These are phyloP conservation scores for Manduca sexta DNA, from an alignment of 1,140 invertebrate genomes.

Conservation along the genomic window DNA sequence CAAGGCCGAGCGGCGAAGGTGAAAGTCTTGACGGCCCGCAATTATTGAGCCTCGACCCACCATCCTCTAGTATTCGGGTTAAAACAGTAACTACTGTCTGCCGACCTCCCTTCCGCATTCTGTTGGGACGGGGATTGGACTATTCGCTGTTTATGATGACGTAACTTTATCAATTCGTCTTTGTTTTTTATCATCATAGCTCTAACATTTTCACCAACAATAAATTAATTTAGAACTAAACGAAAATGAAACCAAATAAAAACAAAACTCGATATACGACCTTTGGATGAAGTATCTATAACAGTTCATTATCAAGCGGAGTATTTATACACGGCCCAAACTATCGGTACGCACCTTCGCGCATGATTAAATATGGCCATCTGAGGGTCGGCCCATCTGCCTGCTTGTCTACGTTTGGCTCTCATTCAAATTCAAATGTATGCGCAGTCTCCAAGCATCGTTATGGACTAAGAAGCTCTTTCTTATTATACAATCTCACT, in stretches of 20 bases:
- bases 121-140: too few relatives aligned
- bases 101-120: constrained; percentile 28
- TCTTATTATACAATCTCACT: constrained; percentile 1
- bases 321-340: constrained; percentile 5
- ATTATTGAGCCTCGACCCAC: constrained; percentile 57
- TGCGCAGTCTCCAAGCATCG: constrained; percentile 5
- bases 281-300: too few relatives aligned
- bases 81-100: constrained; percentile 16
- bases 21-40: constrained; percentile 57
- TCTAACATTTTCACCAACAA: too few relatives aligned
- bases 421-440: constrained; percentile 54
- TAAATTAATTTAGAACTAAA: too few relatives aligned
- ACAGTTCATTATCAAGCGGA: background rate
- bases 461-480: constrained; percentile 2
- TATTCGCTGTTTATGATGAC: too few relatives aligned
- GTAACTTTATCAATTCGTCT: too few relatives aligned
- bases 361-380: constrained; percentile 50
- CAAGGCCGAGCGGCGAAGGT: constrained; percentile 56
- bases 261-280: too few relatives aligned
- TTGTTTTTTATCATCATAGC: too few relatives aligned
- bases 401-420: constrained; percentile 38
- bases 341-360: constrained; percentile 37
- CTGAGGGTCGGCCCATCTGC: constrained; percentile 47
- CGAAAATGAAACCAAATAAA: too few relatives aligned
- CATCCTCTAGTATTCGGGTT: constrained; percentile 49